Evolutionary conservation across 2,888 invertebrate species (phyloP), one percentile per base, ranked within the genome.

Genomic region (Gordius sp.): DNA sequence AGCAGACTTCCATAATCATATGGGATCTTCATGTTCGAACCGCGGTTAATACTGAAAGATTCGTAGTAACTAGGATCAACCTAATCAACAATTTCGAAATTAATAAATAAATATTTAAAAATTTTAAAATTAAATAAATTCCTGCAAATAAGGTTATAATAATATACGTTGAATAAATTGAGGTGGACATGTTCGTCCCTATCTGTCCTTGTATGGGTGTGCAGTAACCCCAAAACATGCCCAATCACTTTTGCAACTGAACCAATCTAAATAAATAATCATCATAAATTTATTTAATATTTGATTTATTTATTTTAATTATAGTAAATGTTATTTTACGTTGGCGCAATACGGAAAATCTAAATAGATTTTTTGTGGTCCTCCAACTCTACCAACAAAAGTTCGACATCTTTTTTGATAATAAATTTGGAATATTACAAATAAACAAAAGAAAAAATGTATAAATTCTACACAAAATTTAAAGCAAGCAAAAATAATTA

Each of bases 1-100:
- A 54, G 24, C 16, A 54, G 16, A 27, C 55, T 54, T 8, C 55
- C 55, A 54, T 54, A 54, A 54, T 54, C 55, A 28, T 54, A 54
- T 24, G 55, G 26, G 24, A 54, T 54, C 2, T 24, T 54, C 27
- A 27, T 25, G 26, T 26, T 24, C 4, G 24, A 16, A 26, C 28
- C 28, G 4, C 28, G 26, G 20, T 54, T 20, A 54, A 54, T 54
- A 4, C 26, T 26, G 27, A 54, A 54, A 16, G 55, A 25, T 27
- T 54, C 55, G 28, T 27, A 25, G 23, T 54, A 16, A 26, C 27
- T 8, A 26, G 55, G 55, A 27, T 54, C 20, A 26, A 23, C 55
- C 55, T 54, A 54, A 33, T 33, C 47, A 20, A n/a, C 23, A 47
- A n/a, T 4, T n/a, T n/a, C 23, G 20, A 4, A n/a, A 47, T 23